These are phyloP conservation scores for Anoplolepis gracilipes DNA, from an alignment of 1,140 invertebrate genomes.

Conservation along the genomic window DNA sequence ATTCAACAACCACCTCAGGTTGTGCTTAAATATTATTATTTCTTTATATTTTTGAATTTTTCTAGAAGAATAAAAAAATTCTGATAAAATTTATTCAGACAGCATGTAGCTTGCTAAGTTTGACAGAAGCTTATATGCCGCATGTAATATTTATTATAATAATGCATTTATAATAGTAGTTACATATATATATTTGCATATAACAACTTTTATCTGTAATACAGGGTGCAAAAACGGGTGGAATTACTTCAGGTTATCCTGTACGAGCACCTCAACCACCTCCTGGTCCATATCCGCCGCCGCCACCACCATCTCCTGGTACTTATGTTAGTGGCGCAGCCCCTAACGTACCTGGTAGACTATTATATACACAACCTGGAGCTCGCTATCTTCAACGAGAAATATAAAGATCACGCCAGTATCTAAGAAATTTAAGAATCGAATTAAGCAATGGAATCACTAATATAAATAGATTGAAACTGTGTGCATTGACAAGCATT, in stretches of 20 bases:
- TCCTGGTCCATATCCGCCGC: conserved; percentile 77
- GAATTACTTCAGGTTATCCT: conserved; percentile 87
- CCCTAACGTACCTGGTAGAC: conserved; percentile 79
- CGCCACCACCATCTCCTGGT: conserved; percentile 76
- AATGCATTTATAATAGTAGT: background rate
- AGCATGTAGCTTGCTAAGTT: background rate
- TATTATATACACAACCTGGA: conserved; percentile 82
- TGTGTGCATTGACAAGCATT: no score
- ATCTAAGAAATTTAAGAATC: background rate
- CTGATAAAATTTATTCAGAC: background rate
- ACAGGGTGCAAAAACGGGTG: conserved; percentile 86
- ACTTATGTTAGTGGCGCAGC: conserved; percentile 81
- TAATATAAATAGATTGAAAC: no score
- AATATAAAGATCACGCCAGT: conserved; percentile 63
- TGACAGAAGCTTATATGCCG: background rate
- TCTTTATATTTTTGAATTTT: background rate
- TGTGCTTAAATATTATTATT: conserved; percentile 26
- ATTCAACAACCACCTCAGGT: conserved; percentile 87
- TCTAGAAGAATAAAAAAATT: background rate
- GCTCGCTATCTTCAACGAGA: conserved; percentile 82
- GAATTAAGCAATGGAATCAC: no score
- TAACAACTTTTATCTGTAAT: conserved; percentile 8
- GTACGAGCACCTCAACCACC: conserved; percentile 84
- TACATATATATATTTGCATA: background rate
- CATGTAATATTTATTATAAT: conserved; percentile 24